Evolutionary conservation across 1,140 invertebrate genomes (phyloP).

Genomic region (Cheumatopsyche charites): DNA sequence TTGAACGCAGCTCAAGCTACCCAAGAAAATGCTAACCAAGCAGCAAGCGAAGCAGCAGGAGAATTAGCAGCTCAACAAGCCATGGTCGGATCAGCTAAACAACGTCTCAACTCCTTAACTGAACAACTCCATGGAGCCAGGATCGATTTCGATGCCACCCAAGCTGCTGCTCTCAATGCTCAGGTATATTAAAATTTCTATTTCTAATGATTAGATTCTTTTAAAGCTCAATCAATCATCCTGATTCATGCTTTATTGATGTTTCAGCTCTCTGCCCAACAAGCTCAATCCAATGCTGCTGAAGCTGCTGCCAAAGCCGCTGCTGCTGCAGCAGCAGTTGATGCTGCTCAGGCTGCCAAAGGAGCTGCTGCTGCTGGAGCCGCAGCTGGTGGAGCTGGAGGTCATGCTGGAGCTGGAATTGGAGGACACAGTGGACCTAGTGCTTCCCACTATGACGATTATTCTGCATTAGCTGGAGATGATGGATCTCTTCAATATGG

Average conservation of each 20-base stretch:
- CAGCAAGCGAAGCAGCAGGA: slow-evolving; percentile 69
- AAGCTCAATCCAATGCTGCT: slow-evolving; percentile 46
- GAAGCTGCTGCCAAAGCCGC: slow-evolving; percentile 47
- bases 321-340: slow-evolving; percentile 40
- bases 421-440: slow-evolving; percentile 28
- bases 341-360: slow-evolving; percentile 43
- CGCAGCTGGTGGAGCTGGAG: slow-evolving; percentile 2
- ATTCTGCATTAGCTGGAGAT: slow-evolving; percentile 40
- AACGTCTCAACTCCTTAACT: slow-evolving; percentile 64
- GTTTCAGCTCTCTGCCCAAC: slow-evolving; percentile 42
- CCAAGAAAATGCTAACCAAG: slow-evolving; percentile 68
- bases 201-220: too few species aligned
- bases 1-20: slow-evolving; percentile 73
- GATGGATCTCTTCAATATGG: slow-evolving; percentile 42
- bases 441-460: slow-evolving; percentile 44
- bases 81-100: slow-evolving; percentile 72
- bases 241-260: slow-evolving; percentile 48
- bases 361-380: slow-evolving; percentile 12
- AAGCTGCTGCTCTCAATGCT: slow-evolving; percentile 69
- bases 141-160: slow-evolving; percentile 72
- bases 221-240: slow-evolving; percentile 47
- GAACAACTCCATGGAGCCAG: slow-evolving; percentile 68
- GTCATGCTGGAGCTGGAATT: slow-evolving; percentile 1
- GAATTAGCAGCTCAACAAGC: slow-evolving; percentile 72
- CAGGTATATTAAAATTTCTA: slow-evolving; percentile 50